Conservation (phyloP, 2,797 vertebrate genomes). For the Lerista edwardsae region DNA sequence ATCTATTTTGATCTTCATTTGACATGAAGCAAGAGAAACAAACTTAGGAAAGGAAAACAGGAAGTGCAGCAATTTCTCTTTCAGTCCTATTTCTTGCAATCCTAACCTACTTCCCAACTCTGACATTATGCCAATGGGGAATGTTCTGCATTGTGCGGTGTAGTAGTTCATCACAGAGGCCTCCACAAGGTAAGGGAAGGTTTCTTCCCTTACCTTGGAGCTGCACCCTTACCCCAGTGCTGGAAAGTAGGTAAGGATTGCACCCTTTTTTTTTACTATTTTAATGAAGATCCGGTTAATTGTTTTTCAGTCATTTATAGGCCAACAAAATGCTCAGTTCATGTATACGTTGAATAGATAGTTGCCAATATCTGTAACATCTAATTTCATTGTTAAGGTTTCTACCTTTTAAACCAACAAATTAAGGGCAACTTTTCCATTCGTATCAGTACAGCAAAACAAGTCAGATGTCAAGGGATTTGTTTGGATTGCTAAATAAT, state of each 20-base stretch:
- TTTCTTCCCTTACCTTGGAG: no score
- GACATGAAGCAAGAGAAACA: not conserved
- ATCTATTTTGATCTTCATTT: not conserved
- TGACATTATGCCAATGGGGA: no score
- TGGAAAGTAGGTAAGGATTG: no score
- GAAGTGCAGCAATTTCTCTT: not conserved
- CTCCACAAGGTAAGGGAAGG: no score
- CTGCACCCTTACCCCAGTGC: no score
- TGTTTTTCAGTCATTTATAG: not conserved
- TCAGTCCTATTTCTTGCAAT: no score
- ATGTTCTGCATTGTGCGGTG: no score
- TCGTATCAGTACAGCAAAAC: not conserved
- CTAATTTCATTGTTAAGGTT: not conserved
- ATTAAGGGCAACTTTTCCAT: not conserved
- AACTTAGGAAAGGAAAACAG: not conserved
- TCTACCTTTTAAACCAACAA: not conserved
- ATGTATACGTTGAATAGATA: not conserved
- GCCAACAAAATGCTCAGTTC: not conserved
- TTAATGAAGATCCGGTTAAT: not conserved
- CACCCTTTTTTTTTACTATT: not conserved
- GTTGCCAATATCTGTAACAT: not conserved
- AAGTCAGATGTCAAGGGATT: not conserved
- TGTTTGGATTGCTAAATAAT: not conserved
- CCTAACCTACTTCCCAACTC: no score
- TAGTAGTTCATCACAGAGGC: no score